Base-by-base conservation (phyloP, 2,888 invertebrate species). In the Heliconius cydno region DNA sequence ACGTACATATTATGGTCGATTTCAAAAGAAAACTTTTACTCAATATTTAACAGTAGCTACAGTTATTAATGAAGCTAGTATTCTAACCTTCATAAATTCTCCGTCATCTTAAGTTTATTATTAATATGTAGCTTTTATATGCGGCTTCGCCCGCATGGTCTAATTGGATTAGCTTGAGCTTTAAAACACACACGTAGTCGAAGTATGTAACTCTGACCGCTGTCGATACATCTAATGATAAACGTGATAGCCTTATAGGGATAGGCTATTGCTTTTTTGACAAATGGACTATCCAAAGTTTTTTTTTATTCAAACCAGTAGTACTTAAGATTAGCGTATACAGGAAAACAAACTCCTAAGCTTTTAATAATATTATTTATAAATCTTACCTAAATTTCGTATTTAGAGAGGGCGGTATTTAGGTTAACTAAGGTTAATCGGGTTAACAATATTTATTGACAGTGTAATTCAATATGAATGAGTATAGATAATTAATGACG, bases 371-470 rank as follows among this genome's bases (percentile, higher is more conserved):
- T 46, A 46, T 1, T 46, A 15, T 46, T 15, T 46, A 46, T 46
- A 15, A 46, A 52, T 19, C 1, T 60, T 60, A 65, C 65, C 15
- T 65, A 65, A 65, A 28, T 15, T 28, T 65, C 65, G 1, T 15
- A 1, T n/a, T 6, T 72, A 25, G 67, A 79, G 73, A 73, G 28
- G 19, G 66, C 65, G 57, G 28, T 67, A 80, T 78, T 74, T 76
- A 52, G 78, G 67, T 73, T 76, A 80, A 80, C 57, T 74, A 70
- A 74, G 73, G 60, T 79, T 77, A 81, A 81, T 81, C 72, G 71
- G 80, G 80, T 79, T 76, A 79, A 79, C 38, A 60, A 78, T 78
- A 78, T 74, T 78, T 78, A 79, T 76, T 79, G 79, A 76, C 65
- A 73, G 60, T 12, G 52, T 79, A 78, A 72, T 74, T 78, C 70